These are phyloP conservation scores for Heliconius melpomene DNA, from an alignment of 1,140 invertebrate genomes.

Conservation along the genomic window DNA sequence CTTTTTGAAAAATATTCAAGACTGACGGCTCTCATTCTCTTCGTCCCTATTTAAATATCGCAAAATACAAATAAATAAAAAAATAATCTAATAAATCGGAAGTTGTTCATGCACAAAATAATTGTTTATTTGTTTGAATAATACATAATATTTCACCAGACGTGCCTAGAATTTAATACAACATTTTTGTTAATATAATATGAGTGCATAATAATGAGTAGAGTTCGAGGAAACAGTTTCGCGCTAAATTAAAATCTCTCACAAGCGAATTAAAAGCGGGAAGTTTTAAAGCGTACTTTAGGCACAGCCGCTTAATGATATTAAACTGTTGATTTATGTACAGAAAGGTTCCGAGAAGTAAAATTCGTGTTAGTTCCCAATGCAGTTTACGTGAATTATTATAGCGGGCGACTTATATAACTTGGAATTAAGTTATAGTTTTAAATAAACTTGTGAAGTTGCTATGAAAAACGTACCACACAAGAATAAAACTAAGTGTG, in stretches of 20 bases:
- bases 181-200: constrained; percentile 62
- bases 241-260: constrained; percentile 74
- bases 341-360: constrained; percentile 41
- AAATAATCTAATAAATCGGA: not conserved
- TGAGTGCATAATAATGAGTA: constrained; percentile 66
- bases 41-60: too few relatives aligned
- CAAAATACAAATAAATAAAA: not conserved
- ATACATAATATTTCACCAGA: constrained; percentile 27
- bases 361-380: constrained; percentile 42
- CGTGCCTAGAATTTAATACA: constrained; percentile 34
- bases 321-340: constrained; percentile 76
- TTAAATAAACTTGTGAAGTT: not conserved
- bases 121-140: constrained; percentile 10
- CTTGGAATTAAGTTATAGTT: constrained; percentile 14
- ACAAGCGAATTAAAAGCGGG: constrained; percentile 68
- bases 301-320: constrained; percentile 70
- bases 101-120: not conserved
- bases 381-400: constrained; percentile 37
- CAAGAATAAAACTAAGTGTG: not conserved
- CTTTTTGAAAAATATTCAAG: too few relatives aligned
- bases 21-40: too few relatives aligned
- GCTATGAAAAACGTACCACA: not conserved
- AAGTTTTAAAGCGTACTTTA: constrained; percentile 74
- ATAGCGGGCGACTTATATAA: constrained; percentile 12
- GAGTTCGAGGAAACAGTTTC: constrained; percentile 63